Evolutionary conservation across 2,888 invertebrate species (phyloP).

Genomic region (Melanophora roralis): DNA sequence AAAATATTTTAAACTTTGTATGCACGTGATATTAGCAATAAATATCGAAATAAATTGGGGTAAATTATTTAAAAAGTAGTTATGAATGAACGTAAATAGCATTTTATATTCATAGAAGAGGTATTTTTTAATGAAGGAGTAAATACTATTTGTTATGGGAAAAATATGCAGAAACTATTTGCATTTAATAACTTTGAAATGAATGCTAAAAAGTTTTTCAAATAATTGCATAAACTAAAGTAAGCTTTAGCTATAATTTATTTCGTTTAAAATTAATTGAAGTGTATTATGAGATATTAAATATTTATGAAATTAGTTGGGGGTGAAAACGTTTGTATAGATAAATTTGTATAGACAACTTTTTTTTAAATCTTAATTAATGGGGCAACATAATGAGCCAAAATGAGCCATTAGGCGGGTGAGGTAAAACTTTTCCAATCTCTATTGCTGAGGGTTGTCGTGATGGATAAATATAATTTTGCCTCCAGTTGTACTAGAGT

Average conservation of each 20-base stretch:
- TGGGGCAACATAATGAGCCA: too few species aligned
- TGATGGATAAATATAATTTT: too few species aligned
- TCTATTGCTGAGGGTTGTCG: too few species aligned
- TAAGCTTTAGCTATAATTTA: neutral
- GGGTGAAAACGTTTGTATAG: too few species aligned
- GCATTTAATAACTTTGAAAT: neutral
- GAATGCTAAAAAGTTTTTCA: neutral
- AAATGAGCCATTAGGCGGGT: too few species aligned
- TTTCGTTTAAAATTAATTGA: neutral
- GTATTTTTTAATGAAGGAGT: neutral
- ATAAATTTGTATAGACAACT: too few species aligned
- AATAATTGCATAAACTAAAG: neutral
- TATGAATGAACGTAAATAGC: neutral
- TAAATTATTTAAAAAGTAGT: constrained; percentile 16
- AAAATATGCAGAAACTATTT: constrained; percentile 3
- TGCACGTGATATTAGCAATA: neutral
- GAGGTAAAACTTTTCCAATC: too few species aligned
- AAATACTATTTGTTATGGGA: constrained; percentile 10
- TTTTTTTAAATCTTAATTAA: too few species aligned
- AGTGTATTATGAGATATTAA: neutral
- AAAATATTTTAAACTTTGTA: neutral
- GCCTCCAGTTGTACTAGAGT: too few species aligned
- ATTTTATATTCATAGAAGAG: neutral
- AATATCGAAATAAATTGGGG: constrained; percentile 34
- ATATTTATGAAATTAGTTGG: too few species aligned